Evolutionary conservation across 2,113 vertebrate species (phyloP).

Genomic region (Scartelaos histophorus): DNA sequence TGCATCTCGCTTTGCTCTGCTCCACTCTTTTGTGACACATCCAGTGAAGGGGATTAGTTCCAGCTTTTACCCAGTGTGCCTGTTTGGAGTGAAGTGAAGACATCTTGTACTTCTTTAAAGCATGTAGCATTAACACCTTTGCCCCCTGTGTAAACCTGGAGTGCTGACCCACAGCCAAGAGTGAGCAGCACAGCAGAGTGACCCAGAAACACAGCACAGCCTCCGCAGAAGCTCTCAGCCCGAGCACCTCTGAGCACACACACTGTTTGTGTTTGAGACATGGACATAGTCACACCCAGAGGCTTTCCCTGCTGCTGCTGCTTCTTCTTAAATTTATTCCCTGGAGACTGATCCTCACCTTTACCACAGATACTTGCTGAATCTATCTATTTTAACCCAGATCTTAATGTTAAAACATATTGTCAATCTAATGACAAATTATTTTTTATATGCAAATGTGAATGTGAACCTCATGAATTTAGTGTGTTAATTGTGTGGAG

Average conservation of each 20-base stretch:
- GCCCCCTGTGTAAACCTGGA: conserved; percentile 73
- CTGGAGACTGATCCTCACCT: too few species aligned
- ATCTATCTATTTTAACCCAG: too few species aligned
- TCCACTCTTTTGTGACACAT: conserved; percentile 15
- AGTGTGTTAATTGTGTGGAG: too few species aligned
- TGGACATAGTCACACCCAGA: not conserved
- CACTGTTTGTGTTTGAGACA: not conserved
- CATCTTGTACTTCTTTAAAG: conserved; percentile 77
- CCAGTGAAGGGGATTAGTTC: conserved; percentile 69
- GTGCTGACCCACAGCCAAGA: conserved; percentile 68
- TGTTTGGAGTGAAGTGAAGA: conserved; percentile 74
- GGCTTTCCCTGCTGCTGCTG: too few species aligned
- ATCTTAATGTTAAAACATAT: too few species aligned
- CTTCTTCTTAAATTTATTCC: too few species aligned
- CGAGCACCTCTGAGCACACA: conserved; percentile 18
- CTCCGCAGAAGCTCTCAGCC: conserved; percentile 27
- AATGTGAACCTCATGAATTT: too few species aligned
- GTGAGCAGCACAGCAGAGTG: conserved; percentile 56
- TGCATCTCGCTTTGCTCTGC: not conserved
- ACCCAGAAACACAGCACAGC: conserved; percentile 37
- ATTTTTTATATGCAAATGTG: too few species aligned
- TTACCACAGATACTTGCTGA: too few species aligned
- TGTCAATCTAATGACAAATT: too few species aligned
- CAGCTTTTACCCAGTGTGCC: conserved; percentile 72
- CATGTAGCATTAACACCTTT: conserved; percentile 77